Percentiles rank a stretch among this genome's conserved stretches.
Conservation (phyloP, 92 coral and sea anemone species). For the Actinostola sp. region DNA sequence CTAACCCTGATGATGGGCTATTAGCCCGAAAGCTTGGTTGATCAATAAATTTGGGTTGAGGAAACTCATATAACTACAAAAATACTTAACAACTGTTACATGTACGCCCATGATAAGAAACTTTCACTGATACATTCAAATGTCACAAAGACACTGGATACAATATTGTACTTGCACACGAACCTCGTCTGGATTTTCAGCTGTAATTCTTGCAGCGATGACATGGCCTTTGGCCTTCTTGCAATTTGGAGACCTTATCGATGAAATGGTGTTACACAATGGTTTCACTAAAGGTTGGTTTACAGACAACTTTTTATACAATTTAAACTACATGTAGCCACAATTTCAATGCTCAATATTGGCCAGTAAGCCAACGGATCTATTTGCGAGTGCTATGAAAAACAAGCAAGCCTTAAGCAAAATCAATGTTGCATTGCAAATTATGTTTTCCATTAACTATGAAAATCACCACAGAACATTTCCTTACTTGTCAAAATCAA, state of each 20-base stretch:
- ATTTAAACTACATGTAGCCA: too few relatives aligned
- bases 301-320: neutral
- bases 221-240: slow-evolving; percentile 94
- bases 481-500: slow-evolving; percentile 86
- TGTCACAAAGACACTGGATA: neutral
- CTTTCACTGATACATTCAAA: too few relatives aligned
- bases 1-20: too few relatives aligned
- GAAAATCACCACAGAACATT: neutral
- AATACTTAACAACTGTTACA: neutral
- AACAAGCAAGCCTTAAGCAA: neutral
- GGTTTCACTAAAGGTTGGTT: too few relatives aligned
- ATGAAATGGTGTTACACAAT: neutral
- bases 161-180: neutral
- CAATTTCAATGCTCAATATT: too few relatives aligned
- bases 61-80: too few relatives aligned
- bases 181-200: slow-evolving; percentile 99
- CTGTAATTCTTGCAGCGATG: slow-evolving; percentile 97
- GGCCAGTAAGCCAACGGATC: too few relatives aligned
- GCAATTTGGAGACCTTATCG: slow-evolving; percentile 59
- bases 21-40: too few relatives aligned
- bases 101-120: neutral
- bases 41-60: too few relatives aligned
- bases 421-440: too few relatives aligned
- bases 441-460: too few relatives aligned
- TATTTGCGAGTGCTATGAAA: neutral